Evolutionary conservation across 2,113 vertebrate genomes (phyloP).

Genomic region (Archilochus colubris): DNA sequence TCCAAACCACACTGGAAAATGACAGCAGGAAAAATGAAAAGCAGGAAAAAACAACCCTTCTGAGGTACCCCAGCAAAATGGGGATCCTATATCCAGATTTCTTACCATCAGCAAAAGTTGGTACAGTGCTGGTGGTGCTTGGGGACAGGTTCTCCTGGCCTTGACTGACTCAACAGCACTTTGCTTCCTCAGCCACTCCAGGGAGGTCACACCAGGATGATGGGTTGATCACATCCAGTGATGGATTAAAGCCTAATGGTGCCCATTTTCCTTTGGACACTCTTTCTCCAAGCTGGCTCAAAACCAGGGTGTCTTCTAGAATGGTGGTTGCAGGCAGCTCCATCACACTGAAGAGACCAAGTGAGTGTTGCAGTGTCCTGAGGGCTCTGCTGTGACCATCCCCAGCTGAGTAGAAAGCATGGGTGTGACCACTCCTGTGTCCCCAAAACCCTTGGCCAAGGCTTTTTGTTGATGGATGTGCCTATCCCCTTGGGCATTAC

Average conservation of each 20-base stretch:
- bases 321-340: neutral
- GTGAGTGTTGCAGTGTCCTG: neutral
- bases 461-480: neutral
- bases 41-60: rapidly evolving
- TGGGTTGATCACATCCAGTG: too few relatives aligned
- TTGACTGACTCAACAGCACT: neutral
- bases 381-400: neutral
- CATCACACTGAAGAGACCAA: rapidly evolving
- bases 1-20: neutral
- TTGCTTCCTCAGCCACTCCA: neutral
- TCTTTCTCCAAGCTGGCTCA: neutral
- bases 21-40: neutral
- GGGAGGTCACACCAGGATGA: neutral
- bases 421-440: neutral
- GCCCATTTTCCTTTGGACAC: neutral
- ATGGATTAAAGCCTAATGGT: neutral
- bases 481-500: neutral
- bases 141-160: neutral
- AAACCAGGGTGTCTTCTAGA: neutral
- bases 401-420: neutral
- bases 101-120: neutral
- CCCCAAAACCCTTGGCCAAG: neutral
- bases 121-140: neutral
- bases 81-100: neutral
- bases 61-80: neutral